Base-by-base conservation (phyloP, 2,888 invertebrate species). In the Ferdinandea cuprea region DNA sequence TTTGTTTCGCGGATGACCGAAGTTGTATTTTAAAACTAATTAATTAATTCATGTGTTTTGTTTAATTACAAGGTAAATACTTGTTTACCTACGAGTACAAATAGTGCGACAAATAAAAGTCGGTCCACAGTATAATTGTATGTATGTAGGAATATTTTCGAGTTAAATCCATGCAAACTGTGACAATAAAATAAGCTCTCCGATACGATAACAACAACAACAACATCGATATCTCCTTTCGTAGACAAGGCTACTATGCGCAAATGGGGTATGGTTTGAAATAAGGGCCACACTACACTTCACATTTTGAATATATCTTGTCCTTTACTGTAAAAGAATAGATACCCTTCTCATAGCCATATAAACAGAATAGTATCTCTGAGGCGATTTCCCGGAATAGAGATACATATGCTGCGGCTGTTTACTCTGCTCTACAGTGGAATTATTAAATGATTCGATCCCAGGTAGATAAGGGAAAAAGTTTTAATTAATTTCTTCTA, bases 401-500 rank as follows among this genome's bases (percentile, higher is more conserved):
- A 28, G 48, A n/a, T n/a, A n/a, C n/a, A 56, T 65, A 37, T 30
- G 13, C 42, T 63, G 11, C 21, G n/a, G 25, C 32, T 8, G 52
- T 65, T 54, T 54, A 28, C 46, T 44, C 25, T 54, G 35, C 46
- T 52, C 19, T 80, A 58, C 80, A 65, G 69, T 59, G 40, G 48
- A 81, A 81, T 81, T 77, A 81, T 77, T 77, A 81, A 81, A 81
- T 72, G 81, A 71, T 76, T 71, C 59, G 71, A 71, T 77, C 77
- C 77, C 81, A 81, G 71, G 58, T 65, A 65, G 81, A 81, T 81
- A 77, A 81, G 81, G 21, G 76, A 68, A 81, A 77, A 81, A 81
- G 59, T 81, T 81, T 81, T 81, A 81, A 81, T 81, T 81, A 69
- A 71, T 77, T 81, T 81, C 81, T 71, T 54, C 66, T 77, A 81